Evolutionary conservation across 2,113 vertebrate species (phyloP).

Genomic region (Strix aluco): DNA sequence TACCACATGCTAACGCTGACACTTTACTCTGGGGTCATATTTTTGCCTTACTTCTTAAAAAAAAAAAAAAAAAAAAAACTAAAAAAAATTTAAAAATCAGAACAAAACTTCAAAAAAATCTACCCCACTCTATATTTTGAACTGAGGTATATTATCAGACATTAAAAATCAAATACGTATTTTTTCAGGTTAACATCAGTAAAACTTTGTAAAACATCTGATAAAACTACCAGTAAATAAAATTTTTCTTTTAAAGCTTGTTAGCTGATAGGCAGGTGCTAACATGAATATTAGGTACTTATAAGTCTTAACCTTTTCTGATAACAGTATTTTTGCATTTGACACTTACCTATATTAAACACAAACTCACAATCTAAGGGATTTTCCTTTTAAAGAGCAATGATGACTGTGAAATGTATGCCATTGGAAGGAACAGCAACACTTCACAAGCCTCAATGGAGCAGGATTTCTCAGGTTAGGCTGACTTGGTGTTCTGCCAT

Average conservation of each 20-base stretch:
- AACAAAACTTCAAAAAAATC: background rate
- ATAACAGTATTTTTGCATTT: background rate
- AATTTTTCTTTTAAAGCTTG: background rate
- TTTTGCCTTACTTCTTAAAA: background rate
- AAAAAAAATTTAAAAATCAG: background rate
- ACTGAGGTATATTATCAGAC: background rate
- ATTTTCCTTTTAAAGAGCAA: background rate
- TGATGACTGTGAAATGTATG: background rate
- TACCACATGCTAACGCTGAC: accelerated
- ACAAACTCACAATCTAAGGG: background rate
- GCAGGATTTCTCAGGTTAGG: background rate
- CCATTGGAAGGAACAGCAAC: background rate
- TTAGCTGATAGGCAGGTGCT: background rate
- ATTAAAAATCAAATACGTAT: background rate
- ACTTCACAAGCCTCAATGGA: background rate
- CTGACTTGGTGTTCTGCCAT: background rate
- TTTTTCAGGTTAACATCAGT: background rate
- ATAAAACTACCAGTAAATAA: background rate
- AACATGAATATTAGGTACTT: background rate
- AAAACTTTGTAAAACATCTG: background rate
- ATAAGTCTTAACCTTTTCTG: background rate
- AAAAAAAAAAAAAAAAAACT: too few species aligned
- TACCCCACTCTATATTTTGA: background rate
- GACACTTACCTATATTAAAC: background rate
- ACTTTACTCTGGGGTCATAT: background rate